Conservation (phyloP, 2,888 invertebrate genomes). For the Holacanthella duospinosa region DNA sequence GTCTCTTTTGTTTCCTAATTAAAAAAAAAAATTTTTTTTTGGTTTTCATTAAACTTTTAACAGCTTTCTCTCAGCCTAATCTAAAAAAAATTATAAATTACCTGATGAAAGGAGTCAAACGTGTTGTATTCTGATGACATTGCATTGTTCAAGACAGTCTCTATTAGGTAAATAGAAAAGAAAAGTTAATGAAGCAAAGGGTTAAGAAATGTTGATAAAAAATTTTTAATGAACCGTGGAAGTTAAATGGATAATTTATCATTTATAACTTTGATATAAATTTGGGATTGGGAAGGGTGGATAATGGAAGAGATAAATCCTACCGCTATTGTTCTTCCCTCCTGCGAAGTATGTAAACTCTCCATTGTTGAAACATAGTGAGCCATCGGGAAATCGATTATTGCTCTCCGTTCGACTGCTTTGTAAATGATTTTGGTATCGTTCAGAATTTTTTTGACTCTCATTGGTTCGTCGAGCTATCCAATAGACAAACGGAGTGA, state of each 20-base stretch:
- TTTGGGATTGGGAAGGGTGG: too few relatives aligned
- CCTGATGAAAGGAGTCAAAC: conserved; percentile 8
- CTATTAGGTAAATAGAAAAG: neutral
- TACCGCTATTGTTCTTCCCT: conserved; percentile 4
- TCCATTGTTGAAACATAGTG: conserved; percentile 9
- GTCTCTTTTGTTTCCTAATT: too few relatives aligned
- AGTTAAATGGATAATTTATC: too few relatives aligned
- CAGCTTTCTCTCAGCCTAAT: too few relatives aligned
- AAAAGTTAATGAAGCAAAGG: neutral
- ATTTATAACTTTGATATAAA: too few relatives aligned
- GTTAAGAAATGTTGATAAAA: too few relatives aligned
- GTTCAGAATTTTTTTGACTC: neutral
- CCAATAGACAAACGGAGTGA: conserved; percentile 3
- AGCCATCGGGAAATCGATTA: neutral
- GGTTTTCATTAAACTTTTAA: too few relatives aligned
- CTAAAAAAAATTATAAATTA: neutral
- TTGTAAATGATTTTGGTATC: neutral
- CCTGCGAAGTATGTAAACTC: conserved; percentile 8
- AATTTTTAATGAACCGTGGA: too few relatives aligned
- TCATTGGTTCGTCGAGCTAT: neutral
- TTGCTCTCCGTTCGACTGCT: neutral
- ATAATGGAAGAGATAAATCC: neutral
- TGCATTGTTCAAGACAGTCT: conserved; percentile 5
- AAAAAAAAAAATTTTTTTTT: too few relatives aligned
- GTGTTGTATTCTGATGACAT: conserved; percentile 9